A percentile compares a stretch with the other conserved stretches of the same genome.
phyloP scores from a whole-genome alignment of 2,888 invertebrate genomes.

The Danaus chrysippus region DNA sequence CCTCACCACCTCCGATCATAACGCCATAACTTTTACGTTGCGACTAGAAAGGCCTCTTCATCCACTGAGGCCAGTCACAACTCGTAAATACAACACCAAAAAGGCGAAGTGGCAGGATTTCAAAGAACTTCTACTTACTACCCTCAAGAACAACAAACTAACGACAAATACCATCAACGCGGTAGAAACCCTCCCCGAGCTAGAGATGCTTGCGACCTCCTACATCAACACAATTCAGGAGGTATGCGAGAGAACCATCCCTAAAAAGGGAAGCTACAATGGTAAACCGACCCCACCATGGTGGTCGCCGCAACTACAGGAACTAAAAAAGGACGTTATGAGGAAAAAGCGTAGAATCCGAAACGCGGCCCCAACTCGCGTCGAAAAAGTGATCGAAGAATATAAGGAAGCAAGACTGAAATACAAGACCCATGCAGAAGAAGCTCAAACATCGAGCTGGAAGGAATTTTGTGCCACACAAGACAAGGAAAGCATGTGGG shows the following conservation, averaged over 20 bases:
- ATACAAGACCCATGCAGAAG: neutral
- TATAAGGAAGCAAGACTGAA: neutral
- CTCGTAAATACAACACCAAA: neutral
- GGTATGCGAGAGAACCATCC: neutral
- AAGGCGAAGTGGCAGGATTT: neutral
- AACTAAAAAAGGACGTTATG: neutral
- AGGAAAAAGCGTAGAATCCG: neutral
- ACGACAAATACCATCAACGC: too few relatives aligned
- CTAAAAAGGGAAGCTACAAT: neutral
- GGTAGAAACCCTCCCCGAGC: too few relatives aligned
- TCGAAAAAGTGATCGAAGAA: neutral
- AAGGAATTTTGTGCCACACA: neutral
- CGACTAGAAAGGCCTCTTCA: too few relatives aligned
- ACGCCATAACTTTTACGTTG: constrained; percentile 2
- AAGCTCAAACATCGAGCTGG: neutral
- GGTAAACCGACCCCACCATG: neutral
- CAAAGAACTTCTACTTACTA: neutral
- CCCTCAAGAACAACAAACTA: too few relatives aligned
- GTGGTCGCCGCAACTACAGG: neutral
- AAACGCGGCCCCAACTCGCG: neutral
- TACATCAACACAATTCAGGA: neutral
- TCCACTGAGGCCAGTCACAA: neutral
- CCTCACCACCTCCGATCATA: neutral
- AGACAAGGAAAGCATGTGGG: too few relatives aligned
- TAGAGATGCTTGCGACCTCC: too few relatives aligned